Evolutionary conservation across 2,888 invertebrate species (phyloP).

Genomic region (Salticus scenicus): DNA sequence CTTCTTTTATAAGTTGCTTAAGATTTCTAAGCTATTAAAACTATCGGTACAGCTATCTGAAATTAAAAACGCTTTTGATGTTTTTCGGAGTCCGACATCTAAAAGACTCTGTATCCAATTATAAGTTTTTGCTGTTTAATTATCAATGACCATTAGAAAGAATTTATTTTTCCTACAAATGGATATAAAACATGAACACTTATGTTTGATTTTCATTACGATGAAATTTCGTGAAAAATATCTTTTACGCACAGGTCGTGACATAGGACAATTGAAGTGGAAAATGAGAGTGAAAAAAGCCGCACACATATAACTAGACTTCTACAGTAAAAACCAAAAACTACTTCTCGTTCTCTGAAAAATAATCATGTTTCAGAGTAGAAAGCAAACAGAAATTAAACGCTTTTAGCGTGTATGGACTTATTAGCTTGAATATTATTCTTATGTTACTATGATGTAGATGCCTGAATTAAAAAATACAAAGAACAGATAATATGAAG

Average conservation of each 20-base stretch:
- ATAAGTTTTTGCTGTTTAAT: not conserved
- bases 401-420: not conserved
- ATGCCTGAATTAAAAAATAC: no score
- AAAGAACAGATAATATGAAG: no score
- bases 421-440: not conserved
- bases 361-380: not conserved
- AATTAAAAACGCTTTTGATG: no score
- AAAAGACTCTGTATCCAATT: not conserved
- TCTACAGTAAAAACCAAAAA: not conserved
- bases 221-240: not conserved
- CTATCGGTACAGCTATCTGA: no score
- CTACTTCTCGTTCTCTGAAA: not conserved
- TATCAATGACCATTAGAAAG: not conserved
- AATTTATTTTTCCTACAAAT: not conserved
- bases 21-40: no score
- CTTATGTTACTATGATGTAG: no score
- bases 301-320: not conserved
- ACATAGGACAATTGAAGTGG: not conserved
- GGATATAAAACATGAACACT: not conserved
- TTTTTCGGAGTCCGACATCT: no score
- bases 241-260: not conserved
- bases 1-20: no score
- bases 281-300: not conserved
- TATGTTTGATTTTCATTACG: not conserved
- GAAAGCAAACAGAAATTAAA: not conserved